Evolutionary conservation across 2,888 invertebrate genomes (phyloP), one percentile per base, ranked within the genome.

Genomic region (Drosophila diplacantha): DNA sequence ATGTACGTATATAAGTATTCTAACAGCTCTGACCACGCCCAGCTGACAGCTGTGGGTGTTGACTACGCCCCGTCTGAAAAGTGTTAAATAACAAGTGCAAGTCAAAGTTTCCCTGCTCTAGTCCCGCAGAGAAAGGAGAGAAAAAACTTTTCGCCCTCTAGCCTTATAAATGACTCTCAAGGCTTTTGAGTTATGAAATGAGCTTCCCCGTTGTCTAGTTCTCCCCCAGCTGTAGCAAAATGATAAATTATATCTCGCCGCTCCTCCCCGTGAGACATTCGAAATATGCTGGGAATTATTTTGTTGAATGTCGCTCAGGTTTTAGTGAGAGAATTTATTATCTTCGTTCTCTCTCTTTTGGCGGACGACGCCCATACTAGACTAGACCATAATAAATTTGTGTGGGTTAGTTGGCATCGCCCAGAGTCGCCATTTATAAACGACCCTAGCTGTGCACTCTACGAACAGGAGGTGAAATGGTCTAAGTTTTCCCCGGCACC

Each of bases 261-360:
- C 59, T 46, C 20, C 59, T 49, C 24, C 55, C 65, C 49, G 64
- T 60, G 56, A 70, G 81, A 64, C 80, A 72, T 82, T 76, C 80
- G 72, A 84, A 84, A 80, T 80, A 80, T 84, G 79, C 77, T 82
- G 82, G 79, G 83, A 80, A 80, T 80, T 80, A 80, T 80, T 84
- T 83, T 78, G 83, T 75, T 83, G 69, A 73, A 78, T 81, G 81
- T 78, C 81, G 69, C 67, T 60, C 63, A 75, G 81, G 81, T 77
- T 81, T 83, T 71, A 72, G 62, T 66, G 43, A 37, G 49, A 55
- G 54, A 75, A 78, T 78, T 78, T 78, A 78, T 78, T 80, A 69
- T 62, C 58, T 68, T 72, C 59, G 29, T 53, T 55, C 37, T 50
- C 60, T n/a, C 8, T 24, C 39, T 14, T 22, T 16, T n/a, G 49